Evolutionary conservation across 2,797 vertebrate species (phyloP).

Genomic region (Austrolebias charrua): DNA sequence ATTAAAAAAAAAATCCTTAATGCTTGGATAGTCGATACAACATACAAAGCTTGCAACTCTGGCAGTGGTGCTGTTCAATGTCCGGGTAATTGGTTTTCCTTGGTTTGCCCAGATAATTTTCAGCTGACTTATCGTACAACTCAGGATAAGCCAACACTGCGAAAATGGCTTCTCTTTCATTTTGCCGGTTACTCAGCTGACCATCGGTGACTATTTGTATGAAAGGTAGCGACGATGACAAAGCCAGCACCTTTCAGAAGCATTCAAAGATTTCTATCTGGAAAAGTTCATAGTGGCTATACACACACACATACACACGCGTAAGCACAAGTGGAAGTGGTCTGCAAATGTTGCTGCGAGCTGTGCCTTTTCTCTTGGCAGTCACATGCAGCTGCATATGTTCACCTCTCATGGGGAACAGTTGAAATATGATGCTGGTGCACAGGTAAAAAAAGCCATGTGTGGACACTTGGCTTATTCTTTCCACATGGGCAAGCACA

Average conservation of each 20-base stretch:
- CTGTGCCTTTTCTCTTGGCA: neutral
- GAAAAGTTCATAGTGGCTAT: neutral
- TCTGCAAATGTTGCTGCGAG: neutral
- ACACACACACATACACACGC: neutral
- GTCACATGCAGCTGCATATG: neutral
- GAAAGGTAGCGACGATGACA: neutral
- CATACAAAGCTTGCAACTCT: neutral
- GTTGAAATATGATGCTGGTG: neutral
- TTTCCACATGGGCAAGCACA: neutral
- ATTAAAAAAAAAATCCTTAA: neutral
- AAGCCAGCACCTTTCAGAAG: neutral
- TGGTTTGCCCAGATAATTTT: constrained; percentile 1
- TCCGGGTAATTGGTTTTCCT: neutral
- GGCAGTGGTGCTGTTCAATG: neutral
- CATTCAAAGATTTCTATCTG: neutral
- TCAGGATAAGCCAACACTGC: neutral
- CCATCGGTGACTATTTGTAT: neutral
- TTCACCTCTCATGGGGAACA: neutral
- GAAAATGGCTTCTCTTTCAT: neutral
- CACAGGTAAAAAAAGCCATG: neutral
- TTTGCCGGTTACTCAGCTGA: neutral
- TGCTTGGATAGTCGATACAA: constrained; percentile 2
- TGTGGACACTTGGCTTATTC: neutral
- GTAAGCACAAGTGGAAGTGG: neutral
- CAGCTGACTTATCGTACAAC: constrained; percentile 4